Base-by-base conservation (phyloP, 2,888 invertebrate species). In the Bugula neritina region DNA sequence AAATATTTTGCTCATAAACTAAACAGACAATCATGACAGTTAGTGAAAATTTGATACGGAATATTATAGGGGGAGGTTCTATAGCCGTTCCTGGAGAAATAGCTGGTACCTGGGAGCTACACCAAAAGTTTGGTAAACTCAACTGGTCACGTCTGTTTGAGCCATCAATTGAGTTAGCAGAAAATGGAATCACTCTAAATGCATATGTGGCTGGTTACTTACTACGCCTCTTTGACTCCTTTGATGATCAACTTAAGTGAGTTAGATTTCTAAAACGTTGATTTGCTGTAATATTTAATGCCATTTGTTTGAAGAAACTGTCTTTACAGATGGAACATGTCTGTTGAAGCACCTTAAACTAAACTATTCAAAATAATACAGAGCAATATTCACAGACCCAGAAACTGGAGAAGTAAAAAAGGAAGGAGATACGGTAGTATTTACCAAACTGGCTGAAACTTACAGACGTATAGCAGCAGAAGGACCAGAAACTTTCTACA, bases 401-500 rank as follows among this genome's bases (percentile, higher is more conserved):
- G 71, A 74, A 1, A 81, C 81, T 21, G 77, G 76, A 1, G 72
- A 77, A 3, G 73, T 76, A 1, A 80, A 77, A 72, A 72, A 77
- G 35, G 76, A 74, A 27, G 81, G 80, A 21, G 82, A 82, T 35
- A 70, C 78, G 17, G 72, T 83, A 17, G 76, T 76, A 27, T 74
- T 80, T n/a, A 74, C 73, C 5, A 77, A 76, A 71, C 75, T 83
- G 34, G 83, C 81, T 0, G 71, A 74, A 29, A 82, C 81, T 25
- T 72, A 83, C 54, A 87, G 88, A 74, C 81, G 85, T 35, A 89
- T 93, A 71, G 89, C 89, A 0, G 81, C 86, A 73, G 87, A 90
- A 13, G 73, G 72, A 2, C 43, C 35, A 1, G 72, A 75, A 10
- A 69, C 69, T 13, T 74, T 75, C 69, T 75, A 75, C 69, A 73